Percentiles rank a stretch among this genome's conserved stretches.
Evolutionary conservation across 2,888 invertebrate genomes (phyloP).

Genomic region (Urechis unicinctus): DNA sequence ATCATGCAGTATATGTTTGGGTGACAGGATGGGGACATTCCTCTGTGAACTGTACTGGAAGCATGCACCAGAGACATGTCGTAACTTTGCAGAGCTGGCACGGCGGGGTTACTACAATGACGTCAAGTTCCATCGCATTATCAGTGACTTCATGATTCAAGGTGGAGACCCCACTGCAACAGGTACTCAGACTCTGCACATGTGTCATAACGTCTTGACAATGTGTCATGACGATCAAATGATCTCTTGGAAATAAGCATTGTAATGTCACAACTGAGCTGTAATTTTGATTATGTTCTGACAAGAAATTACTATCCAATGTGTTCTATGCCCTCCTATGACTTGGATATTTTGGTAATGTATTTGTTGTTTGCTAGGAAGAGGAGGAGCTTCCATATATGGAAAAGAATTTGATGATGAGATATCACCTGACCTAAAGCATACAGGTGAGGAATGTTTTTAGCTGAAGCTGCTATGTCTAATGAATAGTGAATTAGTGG

Average conservation of each 20-base stretch:
- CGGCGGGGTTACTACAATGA: constrained; percentile 92
- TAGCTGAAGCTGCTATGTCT: not conserved
- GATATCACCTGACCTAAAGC: constrained; percentile 86
- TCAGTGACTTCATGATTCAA: constrained; percentile 63
- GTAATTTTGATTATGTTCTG: too few relatives aligned
- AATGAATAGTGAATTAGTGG: not conserved
- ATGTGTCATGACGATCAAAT: not conserved
- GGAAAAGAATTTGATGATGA: constrained; percentile 93
- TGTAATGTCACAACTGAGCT: too few relatives aligned
- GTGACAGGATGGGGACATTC: constrained; percentile 74
- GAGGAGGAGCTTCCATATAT: constrained; percentile 94
- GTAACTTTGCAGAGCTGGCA: constrained; percentile 92
- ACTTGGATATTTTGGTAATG: not conserved
- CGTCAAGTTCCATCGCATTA: constrained; percentile 92
- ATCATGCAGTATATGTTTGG: too few relatives aligned
- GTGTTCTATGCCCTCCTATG: not conserved
- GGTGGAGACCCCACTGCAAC: constrained; percentile 94
- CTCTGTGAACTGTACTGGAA: constrained; percentile 95
- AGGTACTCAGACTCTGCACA: constrained; percentile 48
- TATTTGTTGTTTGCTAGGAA: constrained; percentile 53
- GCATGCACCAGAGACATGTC: constrained; percentile 93
- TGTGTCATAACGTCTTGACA: not conserved
- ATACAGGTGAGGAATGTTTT: constrained; percentile 70
- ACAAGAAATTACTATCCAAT: not conserved
- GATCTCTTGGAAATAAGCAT: not conserved